Base-by-base conservation (phyloP, 2,888 invertebrate genomes). In the Liposcelis brunnea region DNA sequence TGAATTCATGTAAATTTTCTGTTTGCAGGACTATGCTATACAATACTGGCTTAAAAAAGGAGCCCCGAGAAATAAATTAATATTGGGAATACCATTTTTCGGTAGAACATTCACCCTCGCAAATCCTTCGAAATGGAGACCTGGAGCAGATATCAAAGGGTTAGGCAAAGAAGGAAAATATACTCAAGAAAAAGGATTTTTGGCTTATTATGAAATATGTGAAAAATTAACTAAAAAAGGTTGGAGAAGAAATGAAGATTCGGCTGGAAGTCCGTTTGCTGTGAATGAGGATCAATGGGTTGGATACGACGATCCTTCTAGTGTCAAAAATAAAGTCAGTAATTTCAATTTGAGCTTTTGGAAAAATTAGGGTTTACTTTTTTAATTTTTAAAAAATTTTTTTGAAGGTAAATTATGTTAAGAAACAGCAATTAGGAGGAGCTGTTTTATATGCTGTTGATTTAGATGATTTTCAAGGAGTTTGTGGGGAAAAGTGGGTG, bases 1-100 rank as follows among this genome's bases (percentile, higher is more conserved):
- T 26, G 8, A 26, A 6, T 26, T 26, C 26, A 4, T 8, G 5
- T 26, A 6, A 6, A 6, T 26, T 26, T 26, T 26, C 26, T 26
- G 4, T 34, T 48, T 49, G 2, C 43, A 56, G 56, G 56, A 89
- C 59, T 80, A 80, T 60, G 84, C 89, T 0, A 79, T 90, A 37
- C 77, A 80, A 55, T 79, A 80, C 62, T 84, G 90, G 64, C 54
- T 84, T 31, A 75, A 80, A 56, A 73, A 73, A 53, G 89, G 89
- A 2, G 86, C 84, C 0, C 78, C 80, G 45, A 67, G 75, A 0
- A 72, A 77, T 52, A 89, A 89, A 65, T 61, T 90, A 8, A 78
- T 89, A 2, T 61, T 90, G 3, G 89, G 89, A 15, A 83, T 90
- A 43, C 89, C 89, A 2, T 85, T 87, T 0, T 90, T 89, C 55